These are phyloP conservation scores for Apocheima hispidaria DNA, from an alignment of 2,888 invertebrate species.

Conservation along the genomic window DNA sequence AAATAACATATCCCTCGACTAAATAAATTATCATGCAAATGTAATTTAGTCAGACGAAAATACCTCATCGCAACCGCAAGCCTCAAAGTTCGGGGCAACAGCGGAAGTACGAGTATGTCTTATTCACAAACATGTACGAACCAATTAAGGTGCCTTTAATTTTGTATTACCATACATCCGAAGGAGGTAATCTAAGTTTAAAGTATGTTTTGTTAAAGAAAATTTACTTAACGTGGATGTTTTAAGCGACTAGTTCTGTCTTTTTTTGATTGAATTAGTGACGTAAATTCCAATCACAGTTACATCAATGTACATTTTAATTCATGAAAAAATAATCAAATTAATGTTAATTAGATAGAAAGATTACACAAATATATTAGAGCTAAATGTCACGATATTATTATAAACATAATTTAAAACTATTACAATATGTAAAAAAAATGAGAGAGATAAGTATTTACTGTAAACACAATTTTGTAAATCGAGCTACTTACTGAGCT, in stretches of 20 bases:
- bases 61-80: conserved; percentile 47
- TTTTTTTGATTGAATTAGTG: neutral
- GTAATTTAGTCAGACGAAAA: conserved; percentile 54
- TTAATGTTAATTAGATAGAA: no score
- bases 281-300: neutral
- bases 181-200: conserved; percentile 53
- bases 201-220: conserved; percentile 35
- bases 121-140: conserved; percentile 67
- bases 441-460: no score
- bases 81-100: conserved; percentile 52
- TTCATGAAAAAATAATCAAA: no score
- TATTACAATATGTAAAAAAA: no score
- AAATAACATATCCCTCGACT: neutral
- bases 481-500: no score
- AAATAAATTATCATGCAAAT: conserved; percentile 50
- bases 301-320: no score
- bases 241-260: neutral
- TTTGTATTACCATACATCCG: conserved; percentile 58
- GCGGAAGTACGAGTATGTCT: conserved; percentile 61
- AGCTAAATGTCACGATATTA: no score
- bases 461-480: no score
- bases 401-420: no score
- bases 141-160: conserved; percentile 65
- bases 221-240: conserved; percentile 6
- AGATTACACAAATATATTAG: no score